Evolutionary conservation across 2,797 vertebrate species (phyloP).

Genomic region (Aulostomus chinensis): DNA sequence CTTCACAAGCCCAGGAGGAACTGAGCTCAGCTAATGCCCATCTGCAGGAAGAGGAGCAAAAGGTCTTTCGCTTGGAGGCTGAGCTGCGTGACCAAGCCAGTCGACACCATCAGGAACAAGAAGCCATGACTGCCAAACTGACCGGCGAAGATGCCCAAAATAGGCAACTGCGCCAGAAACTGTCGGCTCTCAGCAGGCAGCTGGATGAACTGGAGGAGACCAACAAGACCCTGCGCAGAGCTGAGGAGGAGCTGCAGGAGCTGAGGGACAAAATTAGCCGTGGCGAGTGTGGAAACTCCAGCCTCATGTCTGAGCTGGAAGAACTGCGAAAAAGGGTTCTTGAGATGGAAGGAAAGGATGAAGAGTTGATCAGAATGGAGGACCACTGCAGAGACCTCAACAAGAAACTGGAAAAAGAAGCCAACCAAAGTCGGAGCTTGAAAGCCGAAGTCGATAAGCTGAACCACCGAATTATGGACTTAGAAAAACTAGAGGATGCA

Average conservation of each 20-base stretch:
- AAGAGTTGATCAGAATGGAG: conserved; percentile 94
- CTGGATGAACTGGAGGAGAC: conserved; percentile 94
- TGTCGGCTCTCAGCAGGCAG: conserved; percentile 89
- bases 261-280: conserved; percentile 90
- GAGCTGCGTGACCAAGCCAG: conserved; percentile 82
- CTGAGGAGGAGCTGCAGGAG: conserved; percentile 94
- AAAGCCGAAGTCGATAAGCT: conserved; percentile 92
- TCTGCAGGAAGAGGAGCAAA: conserved; percentile 86
- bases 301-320: conserved; percentile 90
- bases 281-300: conserved; percentile 88
- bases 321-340: conserved; percentile 90
- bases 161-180: conserved; percentile 88
- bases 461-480: conserved; percentile 91
- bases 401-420: conserved; percentile 92
- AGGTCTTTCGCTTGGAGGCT: conserved; percentile 84
- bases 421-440: conserved; percentile 85
- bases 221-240: conserved; percentile 89
- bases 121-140: conserved; percentile 90
- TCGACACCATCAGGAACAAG: conserved; percentile 85
- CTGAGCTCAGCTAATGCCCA: conserved; percentile 81
- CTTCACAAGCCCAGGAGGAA: conserved; percentile 84
- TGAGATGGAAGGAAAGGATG: conserved; percentile 97
- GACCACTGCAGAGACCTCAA: conserved; percentile 94
- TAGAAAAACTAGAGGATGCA: conserved; percentile 94
- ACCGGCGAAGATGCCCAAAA: conserved; percentile 92